phyloP scores from a whole-genome alignment of 2,888 invertebrate species.

The Phania funesta region DNA sequence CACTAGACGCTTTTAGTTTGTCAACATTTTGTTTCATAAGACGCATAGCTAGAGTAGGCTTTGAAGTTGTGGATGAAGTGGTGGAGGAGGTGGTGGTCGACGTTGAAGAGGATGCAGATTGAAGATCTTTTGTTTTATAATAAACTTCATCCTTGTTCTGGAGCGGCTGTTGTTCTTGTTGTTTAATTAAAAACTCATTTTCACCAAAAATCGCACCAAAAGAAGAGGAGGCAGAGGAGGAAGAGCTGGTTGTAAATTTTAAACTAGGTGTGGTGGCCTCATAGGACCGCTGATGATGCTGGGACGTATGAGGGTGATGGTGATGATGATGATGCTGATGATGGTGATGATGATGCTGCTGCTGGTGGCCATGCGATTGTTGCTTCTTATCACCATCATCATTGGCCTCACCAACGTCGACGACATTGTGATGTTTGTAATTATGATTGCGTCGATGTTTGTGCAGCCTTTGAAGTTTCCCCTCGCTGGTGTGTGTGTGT shows the following conservation, averaged over 20 bases:
- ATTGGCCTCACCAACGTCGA: not conserved
- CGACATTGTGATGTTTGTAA: constrained; percentile 29
- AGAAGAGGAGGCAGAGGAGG: not conserved
- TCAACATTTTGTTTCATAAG: constrained; percentile 21
- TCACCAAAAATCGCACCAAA: constrained; percentile 5
- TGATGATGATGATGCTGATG: constrained; percentile 40
- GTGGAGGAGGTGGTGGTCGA: constrained; percentile 18
- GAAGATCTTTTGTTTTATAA: constrained; percentile 31
- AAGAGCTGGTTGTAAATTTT: constrained; percentile 53
- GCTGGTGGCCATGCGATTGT: not conserved
- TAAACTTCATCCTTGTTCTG: constrained; percentile 41
- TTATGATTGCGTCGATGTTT: constrained; percentile 43
- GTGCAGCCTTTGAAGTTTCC: constrained; percentile 46
- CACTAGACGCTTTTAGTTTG: constrained; percentile 1
- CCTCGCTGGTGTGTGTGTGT: constrained; percentile 34
- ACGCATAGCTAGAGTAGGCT: constrained; percentile 41
- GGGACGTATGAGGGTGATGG: constrained; percentile 16
- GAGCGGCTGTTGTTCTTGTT: constrained; percentile 40
- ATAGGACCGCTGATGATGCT: constrained; percentile 16
- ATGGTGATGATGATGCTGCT: constrained; percentile 14
- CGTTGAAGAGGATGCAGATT: not conserved
- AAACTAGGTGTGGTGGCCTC: constrained; percentile 47
- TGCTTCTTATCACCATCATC: constrained; percentile 4
- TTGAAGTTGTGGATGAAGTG: constrained; percentile 36
- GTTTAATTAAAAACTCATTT: constrained; percentile 60